Evolutionary conservation across 1,140 invertebrate species (phyloP), one percentile per base, ranked within the genome.

Genomic region (Grapholita molesta): DNA sequence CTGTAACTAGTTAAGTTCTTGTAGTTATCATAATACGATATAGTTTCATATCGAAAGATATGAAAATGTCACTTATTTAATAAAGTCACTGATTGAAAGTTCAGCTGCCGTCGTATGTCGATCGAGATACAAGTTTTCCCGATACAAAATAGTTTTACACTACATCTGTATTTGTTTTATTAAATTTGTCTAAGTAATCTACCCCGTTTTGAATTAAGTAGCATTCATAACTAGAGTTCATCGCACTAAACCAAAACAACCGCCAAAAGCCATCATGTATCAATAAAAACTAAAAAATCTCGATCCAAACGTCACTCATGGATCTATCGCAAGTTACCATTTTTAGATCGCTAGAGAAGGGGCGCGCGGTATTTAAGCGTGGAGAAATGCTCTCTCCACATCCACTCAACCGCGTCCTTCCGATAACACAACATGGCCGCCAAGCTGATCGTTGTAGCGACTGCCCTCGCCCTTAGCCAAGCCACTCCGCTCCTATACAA

Each of bases 331-430:
- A 88, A 84, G 76, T 69, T 48, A 48, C 42, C 42, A 48, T 48
- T 48, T 48, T n/a, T 83, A 81, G 86, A 86, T 81, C 79, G 74
- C 68, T 35, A 73, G 78, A 78, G 85, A 77, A 82, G 83, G 78
- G 80, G 75, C 61, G 61, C 68, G 66, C 42, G 69, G 78, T 90
- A 90, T 91, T 89, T 85, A 91, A 86, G 72, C 80, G 67, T 77
- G 81, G 87, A 88, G 89, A 91, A 91, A 91, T 91, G 82, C 89
- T 91, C 82, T 91, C 89, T 81, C 88, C 75, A 38, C 80, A 89
- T 89, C 81, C 85, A 84, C 71, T 88, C 80, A 79, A 35, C 74
- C 70, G 78, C 71, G 73, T 77, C 75, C 82, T 80, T 66, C 80
- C 75, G 75, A 74, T 7, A 48, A 48, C 42, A 38, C 33, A 38